Evolutionary conservation across 2,888 invertebrate genomes (phyloP).

Genomic region (Drosophila niveifrons): DNA sequence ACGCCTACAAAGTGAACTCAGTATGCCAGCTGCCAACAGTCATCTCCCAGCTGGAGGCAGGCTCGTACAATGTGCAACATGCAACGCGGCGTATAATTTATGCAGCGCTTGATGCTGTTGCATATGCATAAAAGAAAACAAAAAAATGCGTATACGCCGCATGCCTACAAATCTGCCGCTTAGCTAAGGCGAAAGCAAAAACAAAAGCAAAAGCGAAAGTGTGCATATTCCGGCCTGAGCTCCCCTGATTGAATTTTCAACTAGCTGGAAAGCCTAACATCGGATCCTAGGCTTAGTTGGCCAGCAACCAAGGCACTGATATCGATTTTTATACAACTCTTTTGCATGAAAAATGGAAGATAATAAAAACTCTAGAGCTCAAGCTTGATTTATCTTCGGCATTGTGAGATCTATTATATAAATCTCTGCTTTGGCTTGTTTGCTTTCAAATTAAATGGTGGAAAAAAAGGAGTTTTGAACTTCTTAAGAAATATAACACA

Average conservation of each 20-base stretch:
- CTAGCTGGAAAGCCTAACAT: not conserved
- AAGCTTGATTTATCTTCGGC: not conserved
- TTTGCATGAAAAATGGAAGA: not conserved
- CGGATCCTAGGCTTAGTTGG: not conserved
- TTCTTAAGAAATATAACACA: no score
- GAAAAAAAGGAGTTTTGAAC: no score
- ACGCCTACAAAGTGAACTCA: constrained; percentile 17
- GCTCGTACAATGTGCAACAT: constrained; percentile 18
- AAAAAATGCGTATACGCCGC: constrained; percentile 46
- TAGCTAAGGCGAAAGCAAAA: no score
- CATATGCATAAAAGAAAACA: constrained; percentile 64
- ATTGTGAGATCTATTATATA: not conserved
- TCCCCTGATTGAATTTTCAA: constrained; percentile 17
- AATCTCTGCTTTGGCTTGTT: no score
- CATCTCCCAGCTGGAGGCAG: not conserved
- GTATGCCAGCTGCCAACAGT: constrained; percentile 33
- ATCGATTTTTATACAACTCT: constrained; percentile 5
- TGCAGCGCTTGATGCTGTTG: constrained; percentile 74
- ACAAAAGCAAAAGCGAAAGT: not conserved
- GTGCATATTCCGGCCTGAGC: constrained; percentile 6
- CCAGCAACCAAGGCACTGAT: not conserved
- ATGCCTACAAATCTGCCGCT: constrained; percentile 21
- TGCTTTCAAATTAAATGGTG: no score
- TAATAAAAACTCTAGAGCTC: not conserved
- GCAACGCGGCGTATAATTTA: constrained; percentile 71